These are phyloP conservation scores for Lagenorhynchus albirostris DNA, from an alignment of 2,113 vertebrate genomes.

Conservation along the genomic window DNA sequence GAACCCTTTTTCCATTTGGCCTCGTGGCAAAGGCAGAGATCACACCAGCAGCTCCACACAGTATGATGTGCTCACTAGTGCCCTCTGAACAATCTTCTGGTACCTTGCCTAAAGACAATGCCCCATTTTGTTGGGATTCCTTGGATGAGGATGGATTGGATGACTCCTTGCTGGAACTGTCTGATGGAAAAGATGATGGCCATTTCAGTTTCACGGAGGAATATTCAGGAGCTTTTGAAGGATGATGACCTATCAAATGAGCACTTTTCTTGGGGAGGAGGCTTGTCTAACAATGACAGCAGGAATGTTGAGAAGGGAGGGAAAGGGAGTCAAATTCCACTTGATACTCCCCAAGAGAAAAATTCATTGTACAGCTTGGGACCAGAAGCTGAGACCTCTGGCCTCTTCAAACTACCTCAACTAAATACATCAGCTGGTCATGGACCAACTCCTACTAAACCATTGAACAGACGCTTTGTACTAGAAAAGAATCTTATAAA, in stretches of 20 bases:
- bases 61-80: constrained; percentile 64
- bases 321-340: neutral
- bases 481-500: constrained; percentile 71
- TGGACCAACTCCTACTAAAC: constrained; percentile 52
- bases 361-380: neutral
- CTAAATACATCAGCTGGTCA: constrained; percentile 48
- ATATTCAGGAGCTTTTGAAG: constrained; percentile 79
- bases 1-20: constrained; percentile 63
- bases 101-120: neutral
- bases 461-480: constrained; percentile 59
- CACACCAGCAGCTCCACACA: constrained; percentile 30
- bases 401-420: constrained; percentile 62
- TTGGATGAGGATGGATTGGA: constrained; percentile 71
- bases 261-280: neutral
- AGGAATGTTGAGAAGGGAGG: neutral
- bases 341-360: neutral
- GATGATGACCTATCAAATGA: constrained; percentile 62
- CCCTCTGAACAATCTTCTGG: neutral
- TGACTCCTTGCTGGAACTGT: constrained; percentile 79
- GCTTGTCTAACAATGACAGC: neutral
- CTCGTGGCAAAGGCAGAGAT: constrained; percentile 64
- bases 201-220: constrained; percentile 76
- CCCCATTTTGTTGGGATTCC: constrained; percentile 49
- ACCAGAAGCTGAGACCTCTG: constrained; percentile 45
- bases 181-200: constrained; percentile 74